Evolutionary conservation across 2,888 invertebrate genomes (phyloP).

Genomic region (Latrodectus elegans): DNA sequence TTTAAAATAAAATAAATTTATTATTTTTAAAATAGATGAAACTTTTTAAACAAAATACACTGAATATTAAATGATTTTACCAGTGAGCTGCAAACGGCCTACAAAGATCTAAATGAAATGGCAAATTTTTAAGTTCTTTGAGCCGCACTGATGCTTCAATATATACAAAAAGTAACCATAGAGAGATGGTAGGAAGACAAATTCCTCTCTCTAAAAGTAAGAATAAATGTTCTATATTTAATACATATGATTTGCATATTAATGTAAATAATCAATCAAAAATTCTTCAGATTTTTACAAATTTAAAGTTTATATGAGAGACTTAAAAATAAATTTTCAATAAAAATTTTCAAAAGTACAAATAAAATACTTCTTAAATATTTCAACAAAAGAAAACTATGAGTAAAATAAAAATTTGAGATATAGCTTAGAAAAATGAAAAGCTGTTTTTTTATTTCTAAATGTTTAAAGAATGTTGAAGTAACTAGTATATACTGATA

Average conservation of each 20-base stretch:
- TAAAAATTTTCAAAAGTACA: constrained; percentile 70
- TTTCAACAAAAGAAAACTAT: neutral
- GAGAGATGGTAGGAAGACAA: constrained; percentile 92
- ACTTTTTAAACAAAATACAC: neutral
- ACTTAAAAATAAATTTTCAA: no score
- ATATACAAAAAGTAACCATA: constrained; percentile 96
- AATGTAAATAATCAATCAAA: no score
- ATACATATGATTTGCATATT: no score
- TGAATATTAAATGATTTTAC: constrained; percentile 77
- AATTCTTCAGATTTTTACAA: no score
- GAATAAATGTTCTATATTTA: neutral
- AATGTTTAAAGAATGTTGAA: no score
- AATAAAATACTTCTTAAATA: neutral
- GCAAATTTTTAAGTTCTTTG: constrained; percentile 85
- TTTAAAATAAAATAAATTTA: constrained; percentile 9
- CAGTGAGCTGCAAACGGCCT: constrained; percentile 98
- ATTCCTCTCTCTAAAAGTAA: constrained; percentile 85
- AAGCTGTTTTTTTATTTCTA: no score
- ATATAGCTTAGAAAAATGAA: no score
- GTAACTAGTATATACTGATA: no score
- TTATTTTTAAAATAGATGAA: neutral
- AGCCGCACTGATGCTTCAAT: constrained; percentile 92
- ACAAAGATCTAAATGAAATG: constrained; percentile 90
- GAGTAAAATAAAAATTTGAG: neutral
- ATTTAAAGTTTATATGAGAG: no score